Base-by-base conservation (phyloP, 2,888 invertebrate species). In the Rapana venosa region DNA sequence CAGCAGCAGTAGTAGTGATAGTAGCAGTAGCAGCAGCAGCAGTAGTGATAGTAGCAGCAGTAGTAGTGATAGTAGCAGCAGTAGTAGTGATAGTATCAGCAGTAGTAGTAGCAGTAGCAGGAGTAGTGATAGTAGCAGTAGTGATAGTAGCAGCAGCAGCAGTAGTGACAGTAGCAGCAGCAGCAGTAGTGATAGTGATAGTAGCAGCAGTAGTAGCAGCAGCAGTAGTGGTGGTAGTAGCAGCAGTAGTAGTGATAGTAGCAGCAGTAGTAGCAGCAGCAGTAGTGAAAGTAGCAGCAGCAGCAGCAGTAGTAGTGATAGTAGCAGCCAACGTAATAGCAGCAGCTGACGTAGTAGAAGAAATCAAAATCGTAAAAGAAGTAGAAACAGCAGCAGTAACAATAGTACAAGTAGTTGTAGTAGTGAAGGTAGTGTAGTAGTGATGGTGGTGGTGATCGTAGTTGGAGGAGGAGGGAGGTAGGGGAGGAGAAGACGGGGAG, bases 191-290 rank as follows among this genome's bases (percentile, higher is more conserved):
- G 8, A 8, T 74, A 74, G 77, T 74, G 8, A 8, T 74, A 74
- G 77, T 74, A 74, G 77, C 8, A n/a, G 77, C 8, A 74, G 77
- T 74, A n/a, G 30, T n/a, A 74, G 77, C 8, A 74, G 77, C 8
- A 74, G 77, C 8, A 74, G 77, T 26, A 74, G 26, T 30, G 8
- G 30, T 74, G 8, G 77, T 74, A 74, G 77, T 74, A 26, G 77
- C 8, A 74, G n/a, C 8, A 26, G 77, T 74, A 74, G 77, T n/a
- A 74, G 77, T 8, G 5, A 8, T 8, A 74, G 77, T 8, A n/a
- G 77, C 77, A 74, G 77, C 77, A 74, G 77, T 8, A 74, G 77
- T 8, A 74, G 77, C 30, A 74, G 77, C 77, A 74, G 77, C 30
- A 74, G 77, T 8, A 74, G 77, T 8, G 5, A 8, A 2, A 74